These are phyloP conservation scores for Mohoua ochrocephala DNA, from an alignment of 2,113 vertebrate species.

Conservation along the genomic window DNA sequence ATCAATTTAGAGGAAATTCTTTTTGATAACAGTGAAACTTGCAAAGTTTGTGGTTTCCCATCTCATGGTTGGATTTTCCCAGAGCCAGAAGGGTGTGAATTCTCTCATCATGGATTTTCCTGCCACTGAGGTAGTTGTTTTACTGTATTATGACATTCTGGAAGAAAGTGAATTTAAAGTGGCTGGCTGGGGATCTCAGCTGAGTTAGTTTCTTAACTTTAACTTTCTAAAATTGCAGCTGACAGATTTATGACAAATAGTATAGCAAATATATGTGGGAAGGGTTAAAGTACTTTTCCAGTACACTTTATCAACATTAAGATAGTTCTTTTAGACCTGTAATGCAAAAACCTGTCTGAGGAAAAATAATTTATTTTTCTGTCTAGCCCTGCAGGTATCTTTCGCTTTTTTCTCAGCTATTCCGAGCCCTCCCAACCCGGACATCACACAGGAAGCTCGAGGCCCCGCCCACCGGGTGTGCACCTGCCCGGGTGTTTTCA, in stretches of 20 bases:
- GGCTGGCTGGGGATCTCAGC: background rate
- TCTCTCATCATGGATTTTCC: background rate
- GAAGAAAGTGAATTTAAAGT: background rate
- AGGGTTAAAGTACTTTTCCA: background rate
- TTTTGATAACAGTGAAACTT: background rate
- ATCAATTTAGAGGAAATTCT: background rate
- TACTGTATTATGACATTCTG: background rate
- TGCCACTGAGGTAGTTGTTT: background rate
- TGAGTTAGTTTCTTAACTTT: background rate
- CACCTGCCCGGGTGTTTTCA: accelerated
- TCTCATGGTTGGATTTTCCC: background rate
- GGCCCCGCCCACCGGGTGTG: accelerated
- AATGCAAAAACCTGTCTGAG: accelerated
- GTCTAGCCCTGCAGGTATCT: background rate
- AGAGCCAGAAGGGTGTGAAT: background rate
- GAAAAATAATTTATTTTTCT: background rate
- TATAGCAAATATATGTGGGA: background rate
- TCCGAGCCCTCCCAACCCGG: background rate
- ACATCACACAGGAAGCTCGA: background rate
- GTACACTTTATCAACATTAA: background rate
- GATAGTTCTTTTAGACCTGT: accelerated
- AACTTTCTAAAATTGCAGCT: background rate
- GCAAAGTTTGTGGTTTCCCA: background rate
- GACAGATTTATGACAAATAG: background rate
- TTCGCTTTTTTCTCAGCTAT: background rate